Conservation (phyloP, 2,888 invertebrate species). For the Drosophila mettleri region DNA sequence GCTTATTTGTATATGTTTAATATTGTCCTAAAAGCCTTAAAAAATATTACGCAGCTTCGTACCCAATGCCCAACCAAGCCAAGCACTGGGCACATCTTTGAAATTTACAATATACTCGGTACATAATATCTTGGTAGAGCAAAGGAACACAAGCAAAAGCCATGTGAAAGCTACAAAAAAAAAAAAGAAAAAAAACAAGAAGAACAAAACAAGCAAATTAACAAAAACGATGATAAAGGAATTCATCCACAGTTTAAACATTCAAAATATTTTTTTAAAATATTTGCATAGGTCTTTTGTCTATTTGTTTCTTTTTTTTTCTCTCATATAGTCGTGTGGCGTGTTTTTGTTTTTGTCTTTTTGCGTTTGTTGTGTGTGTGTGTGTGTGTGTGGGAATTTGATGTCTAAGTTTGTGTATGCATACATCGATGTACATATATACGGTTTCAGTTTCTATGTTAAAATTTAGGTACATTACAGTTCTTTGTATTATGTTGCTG, state of each 20-base stretch:
- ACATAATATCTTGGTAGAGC: slow-evolving; percentile 62
- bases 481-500: slow-evolving; percentile 60
- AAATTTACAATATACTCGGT: slow-evolving; percentile 48
- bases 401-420: slow-evolving; percentile 36
- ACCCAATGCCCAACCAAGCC: slow-evolving; percentile 20
- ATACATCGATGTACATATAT: slow-evolving; percentile 7
- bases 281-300: slow-evolving; percentile 49
- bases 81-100: slow-evolving; percentile 21
- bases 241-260: slow-evolving; percentile 37
- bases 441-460: slow-evolving; percentile 50
- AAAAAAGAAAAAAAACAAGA: slow-evolving; percentile 31
- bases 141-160: slow-evolving; percentile 77
- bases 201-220: too few species aligned
- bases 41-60: slow-evolving; percentile 57
- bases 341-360: slow-evolving; percentile 3
- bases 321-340: slow-evolving; percentile 17
- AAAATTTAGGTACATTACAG: slow-evolving; percentile 71
- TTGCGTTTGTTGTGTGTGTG: slow-evolving; percentile 7
- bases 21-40: slow-evolving; percentile 77
- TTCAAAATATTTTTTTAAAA: slow-evolving; percentile 48
- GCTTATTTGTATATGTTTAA: slow-evolving; percentile 48
- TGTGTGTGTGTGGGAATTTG: slow-evolving; percentile 23
- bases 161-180: slow-evolving; percentile 62
- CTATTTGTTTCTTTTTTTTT: slow-evolving; percentile 13
- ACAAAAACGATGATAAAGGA: slow-evolving; percentile 19